Evolutionary conservation across 2,797 vertebrate species (phyloP), one percentile per base, ranked within the genome.

Genomic region (Thamnophis elegans): DNA sequence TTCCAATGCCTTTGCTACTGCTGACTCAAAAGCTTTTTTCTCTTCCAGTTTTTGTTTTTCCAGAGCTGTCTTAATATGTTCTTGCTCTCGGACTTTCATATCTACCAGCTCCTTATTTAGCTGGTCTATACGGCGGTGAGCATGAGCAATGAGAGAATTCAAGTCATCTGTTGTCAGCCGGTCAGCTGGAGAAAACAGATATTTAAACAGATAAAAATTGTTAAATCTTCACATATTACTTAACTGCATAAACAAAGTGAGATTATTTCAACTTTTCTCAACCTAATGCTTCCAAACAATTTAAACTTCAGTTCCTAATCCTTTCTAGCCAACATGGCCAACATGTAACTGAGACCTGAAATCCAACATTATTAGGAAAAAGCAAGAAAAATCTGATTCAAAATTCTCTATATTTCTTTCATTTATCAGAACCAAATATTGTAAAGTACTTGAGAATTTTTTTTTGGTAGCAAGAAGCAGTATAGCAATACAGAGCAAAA

Each of bases 41-140:
- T 99, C 97, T 94, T 99, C 99, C 8, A 98, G 95, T 91, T 98
- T 99, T 96, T 99, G 99, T 85, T 99, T 98, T 87, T 98, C 98
- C 94, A 99, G 97, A 0, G 99, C 99, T 0, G 96, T 3, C 1
- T 99, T 98, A 0, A 99, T 98, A 96, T 98, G 99, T 95, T 99
- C 98, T 97, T 99, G 98, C 93, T 99, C 99, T 1, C 98, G 94
- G 51, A 99, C 99, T 0, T 98, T 96, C 97, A 99, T 98, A 93
- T 99, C 98, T 0, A 99, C 98, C 88, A 99, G 98, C 95, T 99
- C 98, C 90, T 95, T 97, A 96, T 99, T 99, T 14, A 99, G 96
- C 96, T 99, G 99, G 97, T 99, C 99, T 0, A 99, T 99, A 92
- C 99, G 99, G 0, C 99, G 99, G 95, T 99, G 99, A 0, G 99